These are phyloP conservation scores for Axea sp. DNA, from an alignment of 2,888 invertebrate genomes.

Conservation along the genomic window DNA sequence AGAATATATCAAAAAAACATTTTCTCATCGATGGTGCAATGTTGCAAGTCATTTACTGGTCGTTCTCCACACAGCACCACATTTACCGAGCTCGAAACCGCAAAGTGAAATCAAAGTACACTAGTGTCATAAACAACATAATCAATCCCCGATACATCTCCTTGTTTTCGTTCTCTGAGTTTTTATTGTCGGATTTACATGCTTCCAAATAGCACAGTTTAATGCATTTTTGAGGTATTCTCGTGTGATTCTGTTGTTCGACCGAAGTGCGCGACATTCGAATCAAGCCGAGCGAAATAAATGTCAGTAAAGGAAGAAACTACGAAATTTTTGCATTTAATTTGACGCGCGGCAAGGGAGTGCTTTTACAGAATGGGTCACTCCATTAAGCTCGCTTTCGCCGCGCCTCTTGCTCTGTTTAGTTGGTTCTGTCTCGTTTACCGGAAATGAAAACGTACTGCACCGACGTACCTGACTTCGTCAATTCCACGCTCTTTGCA, in stretches of 20 bases:
- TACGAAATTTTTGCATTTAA: constrained; percentile 48
- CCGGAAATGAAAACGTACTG: constrained; percentile 51
- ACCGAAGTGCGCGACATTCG: constrained; percentile 24
- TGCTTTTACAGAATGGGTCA: constrained; percentile 45
- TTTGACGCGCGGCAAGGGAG: constrained; percentile 44
- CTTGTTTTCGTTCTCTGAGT: no score
- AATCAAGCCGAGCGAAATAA: constrained; percentile 50
- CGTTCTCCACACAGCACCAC: no score
- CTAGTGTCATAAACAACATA: no score
- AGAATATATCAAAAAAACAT: no score
- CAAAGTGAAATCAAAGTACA: no score
- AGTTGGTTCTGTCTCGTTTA: constrained; percentile 46
- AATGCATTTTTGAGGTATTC: constrained; percentile 20
- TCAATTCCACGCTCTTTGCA: constrained; percentile 24
- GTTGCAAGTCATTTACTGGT: no score
- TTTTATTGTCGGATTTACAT: no score
- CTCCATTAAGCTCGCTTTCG: constrained; percentile 52
- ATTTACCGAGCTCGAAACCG: no score
- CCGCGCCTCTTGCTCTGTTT: constrained; percentile 37
- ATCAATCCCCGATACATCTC: no score
- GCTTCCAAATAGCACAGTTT: no score
- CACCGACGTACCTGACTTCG: constrained; percentile 35
- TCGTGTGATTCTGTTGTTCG: constrained; percentile 12
- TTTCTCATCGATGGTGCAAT: no score
- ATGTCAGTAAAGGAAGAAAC: constrained; percentile 22